A percentile compares a stretch with the other conserved stretches of the same genome.
Conservation (phyloP, 2,797 vertebrate genomes). For the Squalus acanthias region DNA sequence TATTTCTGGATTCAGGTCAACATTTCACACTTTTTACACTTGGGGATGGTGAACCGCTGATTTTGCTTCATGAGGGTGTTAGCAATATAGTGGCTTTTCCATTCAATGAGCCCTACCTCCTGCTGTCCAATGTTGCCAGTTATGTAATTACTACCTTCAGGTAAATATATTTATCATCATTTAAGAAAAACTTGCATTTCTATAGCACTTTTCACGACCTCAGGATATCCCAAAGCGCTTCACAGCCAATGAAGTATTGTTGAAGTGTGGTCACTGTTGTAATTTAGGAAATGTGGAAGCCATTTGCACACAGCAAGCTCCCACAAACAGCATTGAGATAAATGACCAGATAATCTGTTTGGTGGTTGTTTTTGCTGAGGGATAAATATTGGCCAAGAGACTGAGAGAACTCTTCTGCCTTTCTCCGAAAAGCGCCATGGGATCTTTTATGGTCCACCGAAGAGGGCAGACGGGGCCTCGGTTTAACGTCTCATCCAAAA, state of each 20-base stretch:
- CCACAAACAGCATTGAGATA: too few species aligned
- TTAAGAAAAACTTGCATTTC: too few species aligned
- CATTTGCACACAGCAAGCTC: too few species aligned
- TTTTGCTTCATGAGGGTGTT: not conserved
- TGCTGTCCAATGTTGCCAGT: not conserved
- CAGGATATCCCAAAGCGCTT: too few species aligned
- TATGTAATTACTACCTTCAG: not conserved
- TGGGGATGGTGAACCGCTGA: not conserved
- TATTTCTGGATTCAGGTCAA: not conserved
- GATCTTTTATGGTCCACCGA: not conserved
- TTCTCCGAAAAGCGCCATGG: not conserved
- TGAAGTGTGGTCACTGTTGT: too few species aligned
- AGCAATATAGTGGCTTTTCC: not conserved
- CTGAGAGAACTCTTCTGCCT: too few species aligned
- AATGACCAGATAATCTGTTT: too few species aligned
- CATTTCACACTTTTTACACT: not conserved
- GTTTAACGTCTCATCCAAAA: not conserved
- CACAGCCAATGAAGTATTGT: too few species aligned
- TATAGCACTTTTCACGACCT: too few species aligned
- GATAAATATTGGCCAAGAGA: not conserved
- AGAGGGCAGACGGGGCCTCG: not conserved
- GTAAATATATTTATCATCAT: not conserved
- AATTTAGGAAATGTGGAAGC: too few species aligned
- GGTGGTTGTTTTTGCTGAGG: not conserved
- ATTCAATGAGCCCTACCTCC: not conserved